Conservation (phyloP, 2,888 invertebrate species). For the Acheta domesticus region DNA sequence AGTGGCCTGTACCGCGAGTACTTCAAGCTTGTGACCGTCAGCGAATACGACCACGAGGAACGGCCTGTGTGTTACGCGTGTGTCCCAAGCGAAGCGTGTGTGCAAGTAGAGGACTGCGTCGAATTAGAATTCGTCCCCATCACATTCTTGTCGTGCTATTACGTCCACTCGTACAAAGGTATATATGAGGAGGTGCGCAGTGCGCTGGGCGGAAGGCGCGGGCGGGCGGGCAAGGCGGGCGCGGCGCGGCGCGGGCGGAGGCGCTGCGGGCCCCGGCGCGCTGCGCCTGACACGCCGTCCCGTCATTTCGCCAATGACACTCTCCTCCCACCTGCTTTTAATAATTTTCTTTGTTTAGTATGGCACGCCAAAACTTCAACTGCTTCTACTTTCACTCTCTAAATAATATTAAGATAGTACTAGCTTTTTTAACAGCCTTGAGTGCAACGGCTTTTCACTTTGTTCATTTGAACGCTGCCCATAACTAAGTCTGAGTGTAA, state of each 20-base stretch:
- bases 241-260: background rate
- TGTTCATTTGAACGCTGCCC: too few relatives aligned
- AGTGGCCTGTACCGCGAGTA: slow-evolving; percentile 55
- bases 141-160: slow-evolving; percentile 59
- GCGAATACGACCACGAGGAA: slow-evolving; percentile 61
- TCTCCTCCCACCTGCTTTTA: too few relatives aligned
- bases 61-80: slow-evolving; percentile 59
- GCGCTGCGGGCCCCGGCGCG: background rate
- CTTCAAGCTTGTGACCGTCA: slow-evolving; percentile 60
- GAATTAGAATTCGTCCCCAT: slow-evolving; percentile 57
- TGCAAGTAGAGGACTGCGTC: slow-evolving; percentile 48
- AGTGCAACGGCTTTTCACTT: too few relatives aligned
- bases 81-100: slow-evolving; percentile 48
- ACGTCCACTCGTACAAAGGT: slow-evolving; percentile 67
- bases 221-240: background rate
- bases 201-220: background rate
- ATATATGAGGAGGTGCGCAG: slow-evolving; percentile 36
- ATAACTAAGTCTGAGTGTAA: too few relatives aligned
- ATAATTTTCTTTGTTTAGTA: too few relatives aligned
- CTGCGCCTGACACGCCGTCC: too few relatives aligned
- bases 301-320: too few relatives aligned
- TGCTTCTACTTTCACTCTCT: too few relatives aligned
- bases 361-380: too few relatives aligned
- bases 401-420: too few relatives aligned
- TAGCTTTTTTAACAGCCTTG: too few relatives aligned